Evolutionary conservation across 2,888 invertebrate genomes (phyloP).

Genomic region (Epistrophella euchroma): DNA sequence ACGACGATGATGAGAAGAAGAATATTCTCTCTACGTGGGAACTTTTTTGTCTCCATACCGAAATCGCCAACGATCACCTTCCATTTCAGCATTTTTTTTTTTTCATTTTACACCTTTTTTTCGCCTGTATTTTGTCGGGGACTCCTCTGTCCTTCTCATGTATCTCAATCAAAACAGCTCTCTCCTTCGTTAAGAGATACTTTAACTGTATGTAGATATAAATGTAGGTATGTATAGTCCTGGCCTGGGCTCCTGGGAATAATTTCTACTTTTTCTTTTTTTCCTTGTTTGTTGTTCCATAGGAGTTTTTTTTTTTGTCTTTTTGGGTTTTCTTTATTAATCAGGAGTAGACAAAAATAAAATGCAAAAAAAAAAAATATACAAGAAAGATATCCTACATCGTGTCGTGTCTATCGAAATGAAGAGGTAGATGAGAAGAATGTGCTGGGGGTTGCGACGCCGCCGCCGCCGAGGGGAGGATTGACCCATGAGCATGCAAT

Average conservation of each 20-base stretch:
- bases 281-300: constrained; percentile 35
- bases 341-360: constrained; percentile 52
- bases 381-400: constrained; percentile 35
- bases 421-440: constrained; percentile 16
- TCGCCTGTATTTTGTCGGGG: constrained; percentile 33
- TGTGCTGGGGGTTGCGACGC: neutral
- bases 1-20: neutral
- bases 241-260: no score
- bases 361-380: constrained; percentile 29
- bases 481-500: constrained; percentile 43
- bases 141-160: constrained; percentile 43
- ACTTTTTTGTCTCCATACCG: constrained; percentile 51
- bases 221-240: constrained; percentile 63
- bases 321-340: constrained; percentile 49
- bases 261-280: constrained; percentile 47
- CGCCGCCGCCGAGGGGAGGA: neutral
- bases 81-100: constrained; percentile 36
- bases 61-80: constrained; percentile 67
- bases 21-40: constrained; percentile 66
- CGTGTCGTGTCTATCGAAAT: constrained; percentile 64
- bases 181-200: constrained; percentile 56
- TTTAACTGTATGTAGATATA: constrained; percentile 53
- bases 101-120: constrained; percentile 11
- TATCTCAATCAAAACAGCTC: constrained; percentile 73
- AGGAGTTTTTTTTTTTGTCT: constrained; percentile 5